phyloP scores from a whole-genome alignment of 2,797 vertebrate genomes.

The Pagetopsis macropterus region DNA sequence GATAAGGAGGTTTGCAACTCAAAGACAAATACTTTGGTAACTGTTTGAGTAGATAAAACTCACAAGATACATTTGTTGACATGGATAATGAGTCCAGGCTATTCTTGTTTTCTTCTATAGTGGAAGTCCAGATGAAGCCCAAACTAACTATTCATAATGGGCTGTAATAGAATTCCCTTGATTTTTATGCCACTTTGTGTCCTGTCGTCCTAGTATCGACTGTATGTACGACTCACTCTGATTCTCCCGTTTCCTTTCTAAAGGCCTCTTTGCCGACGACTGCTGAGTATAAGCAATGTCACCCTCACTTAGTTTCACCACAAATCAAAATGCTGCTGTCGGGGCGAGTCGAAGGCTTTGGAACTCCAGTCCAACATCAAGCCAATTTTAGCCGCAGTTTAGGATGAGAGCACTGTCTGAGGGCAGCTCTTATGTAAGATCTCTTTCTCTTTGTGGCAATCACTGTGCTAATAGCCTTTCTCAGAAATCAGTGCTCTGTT shows the following conservation, averaged over 20 bases:
- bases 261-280: slow-evolving; percentile 48
- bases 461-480: slow-evolving; percentile 54
- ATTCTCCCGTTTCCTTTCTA: slow-evolving; percentile 49
- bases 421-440: slow-evolving; percentile 57
- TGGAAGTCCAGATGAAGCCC: slow-evolving; percentile 34
- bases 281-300: slow-evolving; percentile 47
- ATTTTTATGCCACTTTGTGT: slow-evolving; percentile 41
- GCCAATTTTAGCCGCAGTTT: slow-evolving; percentile 48
- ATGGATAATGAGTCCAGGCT: slow-evolving; percentile 35
- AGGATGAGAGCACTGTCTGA: slow-evolving; percentile 57
- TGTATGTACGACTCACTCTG: slow-evolving; percentile 31
- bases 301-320: slow-evolving; percentile 49
- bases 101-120: slow-evolving; percentile 36
- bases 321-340: slow-evolving; percentile 47
- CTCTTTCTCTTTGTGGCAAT: slow-evolving; percentile 58
- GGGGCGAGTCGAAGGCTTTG: slow-evolving; percentile 43
- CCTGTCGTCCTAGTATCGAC: slow-evolving; percentile 38
- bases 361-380: slow-evolving; percentile 52
- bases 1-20: slow-evolving; percentile 21
- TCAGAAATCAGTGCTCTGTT: slow-evolving; percentile 26
- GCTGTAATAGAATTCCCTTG: slow-evolving; percentile 58
- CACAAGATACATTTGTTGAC: slow-evolving; percentile 17
- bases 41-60: slow-evolving; percentile 13
- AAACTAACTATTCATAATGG: slow-evolving; percentile 37
- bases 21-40: slow-evolving; percentile 14